Evolutionary conservation across 2,888 invertebrate genomes (phyloP), one percentile per base, ranked within the genome.

Genomic region (Epistrophe eligans): DNA sequence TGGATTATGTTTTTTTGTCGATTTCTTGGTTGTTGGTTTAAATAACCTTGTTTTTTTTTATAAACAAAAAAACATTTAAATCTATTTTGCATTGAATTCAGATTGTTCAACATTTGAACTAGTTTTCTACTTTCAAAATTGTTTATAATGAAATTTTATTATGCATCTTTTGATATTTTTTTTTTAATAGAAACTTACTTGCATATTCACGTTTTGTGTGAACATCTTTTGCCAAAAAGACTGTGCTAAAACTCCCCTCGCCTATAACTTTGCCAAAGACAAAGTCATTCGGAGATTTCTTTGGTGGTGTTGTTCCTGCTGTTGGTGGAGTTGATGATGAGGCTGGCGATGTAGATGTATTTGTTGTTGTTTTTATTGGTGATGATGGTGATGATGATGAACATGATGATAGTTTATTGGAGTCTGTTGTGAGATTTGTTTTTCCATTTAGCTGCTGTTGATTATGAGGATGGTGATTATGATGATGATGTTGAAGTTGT

Each of bases 181-280:
- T 66, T 88, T 24, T 50, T 13, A 24, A 24, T 24, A 66, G 48
- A 28, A 11, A 95, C 97, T 95, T 94, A 98, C 98, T 98, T 94
- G 99, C 99, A 95, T 96, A 98, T 94, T 99, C 98, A 91, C 96
- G 96, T 90, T 95, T 95, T 77, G 96, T 97, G 92, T 97, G 96
- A 85, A 98, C 96, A 93, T 99, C 98, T 93, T 97, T 97, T 71
- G 98, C 98, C 89, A 98, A 94, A 93, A 97, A 99, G 72, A 99
- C 99, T 84, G 97, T 97, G 90, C 99, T 99, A 93, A 97, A 99
- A 92, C 99, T 98, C 89, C 99, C 99, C 93, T 99, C 99, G 88
- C 99, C 99, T 90, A 99, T 96, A 88, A 97, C 95, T 94, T 97
- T 98, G 80, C 98, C 98, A 94, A 99, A 99, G 91, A 97, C 96